Evolutionary conservation across 2,888 invertebrate genomes (phyloP).

Genomic region (Mesoligia furuncula): DNA sequence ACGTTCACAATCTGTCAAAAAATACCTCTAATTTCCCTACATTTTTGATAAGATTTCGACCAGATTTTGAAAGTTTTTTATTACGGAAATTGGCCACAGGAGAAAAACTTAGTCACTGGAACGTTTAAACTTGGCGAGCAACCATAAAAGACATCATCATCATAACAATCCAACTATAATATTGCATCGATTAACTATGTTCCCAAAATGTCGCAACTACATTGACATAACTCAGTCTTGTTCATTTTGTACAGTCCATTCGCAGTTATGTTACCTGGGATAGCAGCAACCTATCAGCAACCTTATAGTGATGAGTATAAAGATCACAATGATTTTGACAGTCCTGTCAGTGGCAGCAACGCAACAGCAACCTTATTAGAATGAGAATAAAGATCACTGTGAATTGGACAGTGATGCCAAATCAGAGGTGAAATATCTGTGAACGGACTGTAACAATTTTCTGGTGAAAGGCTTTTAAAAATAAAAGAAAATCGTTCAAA

Average conservation of each 20-base stretch:
- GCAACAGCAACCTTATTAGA: not conserved
- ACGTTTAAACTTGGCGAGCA: not conserved
- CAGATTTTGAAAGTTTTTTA: too few species aligned
- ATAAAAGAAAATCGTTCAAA: constrained; percentile 11
- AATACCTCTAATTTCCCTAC: too few species aligned
- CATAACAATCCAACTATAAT: not conserved
- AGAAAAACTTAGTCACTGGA: not conserved
- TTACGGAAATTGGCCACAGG: not conserved
- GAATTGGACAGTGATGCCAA: not conserved
- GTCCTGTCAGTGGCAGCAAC: not conserved
- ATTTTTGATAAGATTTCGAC: too few species aligned
- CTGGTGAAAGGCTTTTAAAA: constrained; percentile 40
- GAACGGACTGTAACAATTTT: not conserved
- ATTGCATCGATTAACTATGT: constrained; percentile 7
- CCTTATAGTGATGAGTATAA: not conserved
- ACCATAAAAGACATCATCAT: not conserved
- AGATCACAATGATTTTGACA: not conserved
- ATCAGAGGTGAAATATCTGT: not conserved
- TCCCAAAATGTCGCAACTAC: constrained; percentile 7
- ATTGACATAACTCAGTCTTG: constrained; percentile 10
- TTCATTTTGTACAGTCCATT: constrained; percentile 13
- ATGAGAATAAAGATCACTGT: not conserved
- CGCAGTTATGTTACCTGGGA: not conserved
- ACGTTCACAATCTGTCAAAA: too few species aligned
- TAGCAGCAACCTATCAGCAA: not conserved